Percentiles rank a stretch among this genome's conserved stretches.
phyloP scores from a whole-genome alignment of 1,140 invertebrate species.

The Saccostrea echinata region DNA sequence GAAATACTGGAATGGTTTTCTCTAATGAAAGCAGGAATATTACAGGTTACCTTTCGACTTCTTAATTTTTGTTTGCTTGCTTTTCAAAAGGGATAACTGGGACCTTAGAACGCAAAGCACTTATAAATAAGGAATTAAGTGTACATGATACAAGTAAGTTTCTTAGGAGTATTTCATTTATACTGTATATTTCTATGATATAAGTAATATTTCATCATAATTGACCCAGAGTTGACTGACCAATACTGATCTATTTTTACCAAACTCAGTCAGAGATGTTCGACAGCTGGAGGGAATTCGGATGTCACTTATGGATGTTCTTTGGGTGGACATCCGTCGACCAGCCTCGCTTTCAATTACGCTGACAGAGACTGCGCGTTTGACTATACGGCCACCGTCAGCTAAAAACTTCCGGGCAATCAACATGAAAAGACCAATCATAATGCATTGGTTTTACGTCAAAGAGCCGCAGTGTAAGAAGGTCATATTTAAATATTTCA shows the following conservation, averaged over 20 bases:
- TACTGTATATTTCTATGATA: not conserved
- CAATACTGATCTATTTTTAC: not conserved
- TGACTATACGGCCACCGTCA: not conserved
- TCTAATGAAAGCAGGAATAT: too few relatives aligned
- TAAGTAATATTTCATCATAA: not conserved
- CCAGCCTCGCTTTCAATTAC: constrained; percentile 14
- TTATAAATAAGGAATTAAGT: too few relatives aligned
- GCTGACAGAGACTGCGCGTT: not conserved
- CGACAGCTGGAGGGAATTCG: not conserved
- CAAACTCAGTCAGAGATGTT: not conserved
- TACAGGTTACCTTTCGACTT: too few relatives aligned
- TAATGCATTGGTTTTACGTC: not conserved
- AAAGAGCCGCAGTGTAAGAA: not conserved
- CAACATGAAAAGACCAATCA: not conserved
- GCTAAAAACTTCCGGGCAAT: not conserved
- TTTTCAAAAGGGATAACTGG: too few relatives aligned
- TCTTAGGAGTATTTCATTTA: too few relatives aligned
- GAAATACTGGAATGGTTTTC: too few relatives aligned
- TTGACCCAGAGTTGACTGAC: not conserved
- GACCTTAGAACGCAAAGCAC: too few relatives aligned
- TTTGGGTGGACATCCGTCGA: not conserved
- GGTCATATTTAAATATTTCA: too few relatives aligned
- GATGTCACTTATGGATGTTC: not conserved
- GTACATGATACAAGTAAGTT: too few relatives aligned
- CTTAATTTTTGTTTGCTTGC: too few relatives aligned